Evolutionary conservation across 37 sponge, comb jelly and placozoan species (phyloP).

Genomic region (Ianthella basta): DNA sequence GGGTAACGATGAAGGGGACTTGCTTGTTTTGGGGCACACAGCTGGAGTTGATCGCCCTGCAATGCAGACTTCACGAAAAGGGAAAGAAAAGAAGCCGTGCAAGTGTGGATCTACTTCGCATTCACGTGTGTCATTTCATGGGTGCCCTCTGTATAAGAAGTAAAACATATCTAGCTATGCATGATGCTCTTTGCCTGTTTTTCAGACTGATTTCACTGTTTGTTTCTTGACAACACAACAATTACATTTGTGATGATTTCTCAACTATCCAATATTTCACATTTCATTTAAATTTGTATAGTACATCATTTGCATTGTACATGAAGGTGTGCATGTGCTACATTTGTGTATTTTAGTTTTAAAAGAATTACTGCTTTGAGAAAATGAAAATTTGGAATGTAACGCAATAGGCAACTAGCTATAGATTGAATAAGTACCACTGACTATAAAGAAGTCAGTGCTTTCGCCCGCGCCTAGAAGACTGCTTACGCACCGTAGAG

Average conservation of each 20-base stretch:
- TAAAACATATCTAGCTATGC: background rate
- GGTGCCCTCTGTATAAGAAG: background rate
- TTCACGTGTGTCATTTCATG: background rate
- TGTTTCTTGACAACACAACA: background rate
- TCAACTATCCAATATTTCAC: too few species aligned
- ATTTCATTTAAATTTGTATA: too few species aligned
- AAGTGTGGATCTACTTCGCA: constrained; percentile 7
- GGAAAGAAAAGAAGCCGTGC: background rate
- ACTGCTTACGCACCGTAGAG: background rate
- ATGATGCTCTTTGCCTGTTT: background rate
- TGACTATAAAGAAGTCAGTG: too few species aligned
- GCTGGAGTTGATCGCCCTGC: background rate
- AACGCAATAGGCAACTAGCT: too few species aligned
- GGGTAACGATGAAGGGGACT: background rate
- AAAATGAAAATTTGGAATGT: too few species aligned
- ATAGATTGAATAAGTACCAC: too few species aligned
- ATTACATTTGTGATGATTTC: background rate
- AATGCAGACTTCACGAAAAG: background rate
- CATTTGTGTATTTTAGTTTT: too few species aligned
- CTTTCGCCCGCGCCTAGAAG: background rate
- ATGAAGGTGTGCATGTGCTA: too few species aligned
- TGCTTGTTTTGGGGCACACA: background rate
- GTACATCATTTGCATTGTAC: too few species aligned
- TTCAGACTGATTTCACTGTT: background rate
- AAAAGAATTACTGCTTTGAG: too few species aligned